Conservation (phyloP, 2,797 vertebrate species). For the Pseudocheirus occidentalis region DNA sequence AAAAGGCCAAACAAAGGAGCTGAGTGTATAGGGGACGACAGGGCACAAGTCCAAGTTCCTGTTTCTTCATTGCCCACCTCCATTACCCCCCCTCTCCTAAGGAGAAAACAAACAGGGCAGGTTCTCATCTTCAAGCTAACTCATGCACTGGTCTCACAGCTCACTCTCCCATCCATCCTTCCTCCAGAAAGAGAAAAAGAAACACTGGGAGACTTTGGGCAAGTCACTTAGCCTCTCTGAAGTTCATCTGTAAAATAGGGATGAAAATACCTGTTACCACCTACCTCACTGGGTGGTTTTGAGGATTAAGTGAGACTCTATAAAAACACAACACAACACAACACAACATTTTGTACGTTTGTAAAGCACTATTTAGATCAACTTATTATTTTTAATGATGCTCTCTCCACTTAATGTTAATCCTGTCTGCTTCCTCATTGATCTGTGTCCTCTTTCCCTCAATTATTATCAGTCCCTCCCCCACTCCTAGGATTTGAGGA, state of each 20-base stretch:
- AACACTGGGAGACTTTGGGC: neutral
- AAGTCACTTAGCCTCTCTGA: neutral
- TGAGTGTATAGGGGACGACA: neutral
- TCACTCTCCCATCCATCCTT: neutral
- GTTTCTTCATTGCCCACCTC: neutral
- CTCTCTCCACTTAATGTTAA: neutral
- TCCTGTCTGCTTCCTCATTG: neutral
- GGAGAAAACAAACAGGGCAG: no score
- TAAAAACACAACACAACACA: neutral
- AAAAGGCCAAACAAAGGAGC: neutral
- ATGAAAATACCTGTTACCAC: neutral
- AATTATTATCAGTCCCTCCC: neutral
- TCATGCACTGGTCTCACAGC: neutral
- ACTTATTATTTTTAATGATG: neutral
- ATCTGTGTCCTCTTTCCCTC: neutral
- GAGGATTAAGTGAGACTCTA: neutral
- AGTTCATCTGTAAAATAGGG: neutral
- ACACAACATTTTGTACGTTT: neutral
- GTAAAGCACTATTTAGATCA: neutral
- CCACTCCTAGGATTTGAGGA: neutral
- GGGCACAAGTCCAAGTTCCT: neutral
- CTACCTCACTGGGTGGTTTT: neutral
- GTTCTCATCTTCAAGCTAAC: neutral
- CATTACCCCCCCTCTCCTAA: neutral
- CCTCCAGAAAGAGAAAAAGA: neutral